Base-by-base conservation (phyloP, 2,888 invertebrate species). In the Drosophila pseudotakahashii region DNA sequence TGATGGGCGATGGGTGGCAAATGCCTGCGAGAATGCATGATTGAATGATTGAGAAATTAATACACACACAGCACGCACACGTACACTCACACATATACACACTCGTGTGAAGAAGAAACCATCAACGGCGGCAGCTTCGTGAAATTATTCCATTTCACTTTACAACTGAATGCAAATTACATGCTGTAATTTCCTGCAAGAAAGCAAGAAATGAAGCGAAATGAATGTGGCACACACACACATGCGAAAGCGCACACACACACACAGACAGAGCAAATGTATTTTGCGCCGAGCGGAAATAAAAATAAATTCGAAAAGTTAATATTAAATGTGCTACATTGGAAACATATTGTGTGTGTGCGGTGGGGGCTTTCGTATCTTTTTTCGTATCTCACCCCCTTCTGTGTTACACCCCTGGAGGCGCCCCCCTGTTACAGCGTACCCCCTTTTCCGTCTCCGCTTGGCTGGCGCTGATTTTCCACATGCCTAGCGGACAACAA, bases 121-220 rank as follows among this genome's bases (percentile, higher is more conserved):
- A 81, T 77, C 81, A 77, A 45, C 53, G 76, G 76, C 63, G 73
- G 58, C 82, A 75, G 79, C 69, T 74, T 74, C 79, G 84, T 83
- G 81, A 83, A 83, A 83, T 86, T 86, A 83, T 83, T 83, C 86
- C 83, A 83, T 83, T 83, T 86, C 79, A 86, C 86, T 86, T 83
- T 83, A 83, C 83, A 83, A 83, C 86, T 83, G 83, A 86, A 83
- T 83, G 83, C 83, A 83, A 83, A 83, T 83, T 83, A 83, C 83
- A 83, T 86, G 86, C 83, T 83, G 83, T 83, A 83, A 83, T 83
- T 83, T 83, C 86, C 83, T 83, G 86, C 86, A 81, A 83, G 83
- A 83, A 83, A 83, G 83, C 86, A 73, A 83, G 83, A 86, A 83
- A 83, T 86, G 83, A 83, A 83, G 83, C 86, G 84, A 83, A 82